Evolutionary conservation across 1,140 invertebrate species (phyloP), one percentile per base, ranked within the genome.

Genomic region (Muscidifurax raptorellus): DNA sequence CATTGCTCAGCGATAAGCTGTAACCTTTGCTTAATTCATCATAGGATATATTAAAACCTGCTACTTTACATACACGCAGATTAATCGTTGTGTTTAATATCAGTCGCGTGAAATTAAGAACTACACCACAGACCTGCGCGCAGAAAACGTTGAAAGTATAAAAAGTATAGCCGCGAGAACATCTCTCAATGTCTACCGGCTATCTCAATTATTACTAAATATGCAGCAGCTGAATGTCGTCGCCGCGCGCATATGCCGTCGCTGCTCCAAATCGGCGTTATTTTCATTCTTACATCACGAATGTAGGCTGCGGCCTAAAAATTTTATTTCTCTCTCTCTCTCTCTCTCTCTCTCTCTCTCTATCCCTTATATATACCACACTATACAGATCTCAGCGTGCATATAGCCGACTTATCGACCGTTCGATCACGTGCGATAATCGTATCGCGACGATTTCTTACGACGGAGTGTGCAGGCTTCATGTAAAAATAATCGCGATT

Each of bases 221-320:
- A 27, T 66, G 66, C 66, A 67, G 1, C 66, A 67, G 4, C 32
- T 36, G 9, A 36, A 36, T 18, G 44, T 64, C 27, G 44, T 59
- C 25, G n/a, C 4, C 40, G 10, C 44, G 69, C 69, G 12, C 30
- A 10, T 18, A 74, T 10, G 30, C 30, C 72, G 22, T 27, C 15
- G 40, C 10, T 66, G 74, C 59, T 52, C 81, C 18, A 47, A 82
- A 25, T 84, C 80, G 71, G 75, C 80, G 52, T 86, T 85, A 86
- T 89, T 87, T 78, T 81, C 85, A 84, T 87, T 84, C 83, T 90
- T 88, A 86, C 87, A 80, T 87, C 81, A 87, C 85, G 76, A 87
- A 88, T 86, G 84, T 83, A 86, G 86, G 81, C 76, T 85, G 81
- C 76, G 76, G 76, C 84, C 84, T 86, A 27, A 87, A 85, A 89